Evolutionary conservation across 1,140 invertebrate species (phyloP), one percentile per base, ranked within the genome.

Genomic region (Teleopsis dalmanni): DNA sequence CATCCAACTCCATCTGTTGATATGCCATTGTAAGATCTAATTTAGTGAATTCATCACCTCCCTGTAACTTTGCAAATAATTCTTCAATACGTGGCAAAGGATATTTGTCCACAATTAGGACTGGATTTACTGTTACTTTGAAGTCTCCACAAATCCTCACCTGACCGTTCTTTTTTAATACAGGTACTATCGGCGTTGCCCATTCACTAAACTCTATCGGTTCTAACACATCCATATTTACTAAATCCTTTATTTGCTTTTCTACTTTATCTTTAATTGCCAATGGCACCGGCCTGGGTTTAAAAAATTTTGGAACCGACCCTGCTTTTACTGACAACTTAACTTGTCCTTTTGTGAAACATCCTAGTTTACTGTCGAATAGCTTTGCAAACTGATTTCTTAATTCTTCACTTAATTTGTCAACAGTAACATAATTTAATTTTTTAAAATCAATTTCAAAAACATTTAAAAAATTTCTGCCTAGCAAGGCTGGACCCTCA

Each of bases 1-100:
- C 56, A 38, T 57, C 47, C 3, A 68, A 42, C 54, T 65, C 65
- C 7, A 67, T 7, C 47, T 65, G 59, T 40, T 62, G 54, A 40
- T 54, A 62, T 18, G 54, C 59, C 26, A 48, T 47, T 48, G 46
- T 53, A 3, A 62, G 26, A 29, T 65, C 58, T 8, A 62, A 35
- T 23, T 47, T 41, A 18, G 59, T 57, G 51, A 57, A 61, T 25
- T 52, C 46, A 16, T 49, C 38, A 4, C 55, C 57, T 5, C 52
- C n/a, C n/a, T n/a, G n/a, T n/a, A n/a, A n/a, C n/a, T n/a, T 38
- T 27, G 22, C 19, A 18, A 37, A 34, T 10, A 47, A 19, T 16
- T 27, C 36, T 7, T 47, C 23, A 9, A 47, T 38, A 26, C 25
- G 6, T 5, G 34, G 23, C 9, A 47, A 13, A 37, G 34, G 36